Conservation (phyloP, 2,113 vertebrate species). For the Suncus etruscus region DNA sequence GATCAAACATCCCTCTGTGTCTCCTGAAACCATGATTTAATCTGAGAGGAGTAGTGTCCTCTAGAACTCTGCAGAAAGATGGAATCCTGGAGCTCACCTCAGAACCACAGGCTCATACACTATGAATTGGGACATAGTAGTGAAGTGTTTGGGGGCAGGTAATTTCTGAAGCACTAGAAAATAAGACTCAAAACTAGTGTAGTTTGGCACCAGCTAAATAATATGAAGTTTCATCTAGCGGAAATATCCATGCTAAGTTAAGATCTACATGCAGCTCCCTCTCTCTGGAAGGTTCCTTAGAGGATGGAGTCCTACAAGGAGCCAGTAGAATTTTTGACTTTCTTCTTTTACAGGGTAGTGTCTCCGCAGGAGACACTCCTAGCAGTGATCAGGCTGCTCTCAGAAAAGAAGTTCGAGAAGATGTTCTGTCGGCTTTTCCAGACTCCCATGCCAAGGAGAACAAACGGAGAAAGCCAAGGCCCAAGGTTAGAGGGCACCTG, state of each 20-base stretch:
- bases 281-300: not conserved
- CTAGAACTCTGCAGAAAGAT: no score
- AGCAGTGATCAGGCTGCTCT: constrained; percentile 91
- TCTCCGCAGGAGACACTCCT: constrained; percentile 93
- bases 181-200: constrained; percentile 15
- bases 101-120: no score
- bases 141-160: not conserved
- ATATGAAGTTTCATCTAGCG: not conserved
- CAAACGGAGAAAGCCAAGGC: constrained; percentile 89
- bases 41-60: no score
- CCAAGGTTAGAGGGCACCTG: constrained; percentile 89
- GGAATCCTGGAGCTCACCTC: no score
- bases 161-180: not conserved
- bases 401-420: constrained; percentile 83
- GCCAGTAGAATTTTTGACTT: constrained; percentile 3
- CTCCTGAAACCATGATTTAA: no score
- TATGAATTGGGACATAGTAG: no score
- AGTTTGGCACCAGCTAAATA: not conserved
- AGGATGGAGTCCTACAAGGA: not conserved
- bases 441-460: constrained; percentile 86
- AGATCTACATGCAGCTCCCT: not conserved
- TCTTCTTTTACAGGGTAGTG: constrained; percentile 89
- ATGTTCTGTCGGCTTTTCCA: constrained; percentile 79
- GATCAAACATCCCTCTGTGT: constrained; percentile 9
- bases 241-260: not conserved